phyloP scores from a whole-genome alignment of 2,113 vertebrate species.

The Pseudonaja textilis region DNA sequence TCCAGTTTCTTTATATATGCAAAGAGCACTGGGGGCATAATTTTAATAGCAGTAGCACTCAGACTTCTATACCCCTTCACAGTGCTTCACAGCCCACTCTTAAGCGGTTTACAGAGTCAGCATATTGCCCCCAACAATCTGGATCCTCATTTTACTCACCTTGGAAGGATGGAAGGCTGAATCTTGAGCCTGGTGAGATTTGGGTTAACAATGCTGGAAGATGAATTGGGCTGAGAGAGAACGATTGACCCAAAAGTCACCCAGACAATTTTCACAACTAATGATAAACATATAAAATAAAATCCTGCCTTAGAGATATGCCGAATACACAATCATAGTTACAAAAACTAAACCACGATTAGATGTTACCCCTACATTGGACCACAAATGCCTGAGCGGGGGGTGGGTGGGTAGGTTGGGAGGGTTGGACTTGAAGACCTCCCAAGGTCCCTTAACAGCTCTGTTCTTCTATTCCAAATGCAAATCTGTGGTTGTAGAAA shows the following conservation, averaged over 20 bases:
- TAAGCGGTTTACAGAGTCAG: too few species aligned
- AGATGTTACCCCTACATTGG: background rate
- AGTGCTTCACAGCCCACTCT: too few species aligned
- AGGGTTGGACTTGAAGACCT: too few species aligned
- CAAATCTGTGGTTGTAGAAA: background rate
- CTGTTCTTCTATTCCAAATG: too few species aligned
- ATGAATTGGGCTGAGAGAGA: background rate
- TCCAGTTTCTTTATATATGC: background rate
- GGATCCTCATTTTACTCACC: too few species aligned
- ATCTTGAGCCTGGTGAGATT: too few species aligned
- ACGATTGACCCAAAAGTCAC: background rate
- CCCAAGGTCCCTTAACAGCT: too few species aligned
- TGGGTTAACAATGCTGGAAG: background rate
- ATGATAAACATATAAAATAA: background rate
- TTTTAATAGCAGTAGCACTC: background rate
- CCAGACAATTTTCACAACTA: background rate
- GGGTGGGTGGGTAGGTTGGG: too few species aligned
- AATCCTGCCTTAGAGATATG: background rate
- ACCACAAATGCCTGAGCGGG: background rate
- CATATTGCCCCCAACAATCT: too few species aligned
- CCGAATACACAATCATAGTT: background rate
- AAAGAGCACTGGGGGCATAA: background rate
- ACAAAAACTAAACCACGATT: background rate
- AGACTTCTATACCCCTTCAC: too few species aligned
- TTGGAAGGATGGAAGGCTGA: too few species aligned